Evolutionary conservation across 2,113 vertebrate species (phyloP).

Genomic region (Sclerurus mexicanus): DNA sequence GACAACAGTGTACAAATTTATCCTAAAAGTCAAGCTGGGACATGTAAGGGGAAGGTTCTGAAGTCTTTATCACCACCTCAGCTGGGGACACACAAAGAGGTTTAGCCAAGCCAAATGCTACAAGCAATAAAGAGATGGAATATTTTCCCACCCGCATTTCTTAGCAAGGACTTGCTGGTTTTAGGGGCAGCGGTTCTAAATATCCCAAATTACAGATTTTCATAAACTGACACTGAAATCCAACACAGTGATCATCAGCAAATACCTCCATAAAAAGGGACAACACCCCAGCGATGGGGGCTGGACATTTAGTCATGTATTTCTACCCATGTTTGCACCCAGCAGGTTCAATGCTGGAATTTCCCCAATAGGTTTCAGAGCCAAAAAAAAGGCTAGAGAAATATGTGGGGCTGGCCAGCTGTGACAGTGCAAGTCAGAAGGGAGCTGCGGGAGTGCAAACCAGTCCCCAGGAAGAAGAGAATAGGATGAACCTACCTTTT

Average conservation of each 20-base stretch:
- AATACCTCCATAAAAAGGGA: not conserved
- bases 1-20: not conserved
- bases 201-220: not conserved
- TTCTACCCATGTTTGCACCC: not conserved
- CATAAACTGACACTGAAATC: not conserved
- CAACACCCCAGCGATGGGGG: not conserved
- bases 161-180: rapidly evolving
- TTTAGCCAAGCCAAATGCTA: not conserved
- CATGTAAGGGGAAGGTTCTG: rapidly evolving
- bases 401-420: not conserved
- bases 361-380: not conserved
- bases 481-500: constrained; percentile 85
- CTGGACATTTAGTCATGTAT: not conserved
- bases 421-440: not conserved
- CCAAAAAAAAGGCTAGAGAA: not conserved
- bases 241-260: not conserved
- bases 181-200: not conserved
- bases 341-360: not conserved
- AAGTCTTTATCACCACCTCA: not conserved
- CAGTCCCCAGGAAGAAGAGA: not conserved
- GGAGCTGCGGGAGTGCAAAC: not conserved
- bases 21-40: not conserved
- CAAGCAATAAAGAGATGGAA: not conserved
- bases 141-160: not conserved
- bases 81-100: not conserved